These are phyloP conservation scores for Nasonia vitripennis DNA, from an alignment of 1,140 invertebrate genomes.

Conservation along the genomic window DNA sequence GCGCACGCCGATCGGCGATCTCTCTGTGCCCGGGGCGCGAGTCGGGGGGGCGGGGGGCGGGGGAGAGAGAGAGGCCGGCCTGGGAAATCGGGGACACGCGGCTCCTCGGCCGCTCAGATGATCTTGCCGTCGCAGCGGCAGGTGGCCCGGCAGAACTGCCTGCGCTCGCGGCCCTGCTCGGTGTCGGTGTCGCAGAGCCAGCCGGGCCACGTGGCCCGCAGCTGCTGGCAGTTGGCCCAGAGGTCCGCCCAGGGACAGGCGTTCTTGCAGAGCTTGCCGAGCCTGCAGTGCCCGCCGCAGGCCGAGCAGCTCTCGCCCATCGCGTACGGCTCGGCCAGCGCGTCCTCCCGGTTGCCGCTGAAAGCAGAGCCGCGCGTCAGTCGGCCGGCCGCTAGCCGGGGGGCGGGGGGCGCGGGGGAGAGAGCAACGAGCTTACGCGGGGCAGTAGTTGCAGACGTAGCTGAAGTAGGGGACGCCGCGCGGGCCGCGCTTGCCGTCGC, in stretches of 20 bases:
- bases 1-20: too few species aligned
- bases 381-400: too few species aligned
- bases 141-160: constrained; percentile 81
- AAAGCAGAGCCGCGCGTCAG: constrained; percentile 57
- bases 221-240: constrained; percentile 84
- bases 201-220: constrained; percentile 76
- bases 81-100: too few species aligned
- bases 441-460: constrained; percentile 93
- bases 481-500: constrained; percentile 74
- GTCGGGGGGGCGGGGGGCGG: too few species aligned
- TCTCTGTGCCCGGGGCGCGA: too few species aligned
- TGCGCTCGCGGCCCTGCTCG: constrained; percentile 75
- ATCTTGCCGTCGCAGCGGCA: constrained; percentile 79
- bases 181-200: constrained; percentile 81
- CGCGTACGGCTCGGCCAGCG: constrained; percentile 81
- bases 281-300: constrained; percentile 80
- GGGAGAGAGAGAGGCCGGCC: too few species aligned
- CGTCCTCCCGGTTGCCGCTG: constrained; percentile 82
- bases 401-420: too few species aligned
- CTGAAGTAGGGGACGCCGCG: constrained; percentile 82
- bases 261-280: constrained; percentile 84
- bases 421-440: constrained; percentile 79
- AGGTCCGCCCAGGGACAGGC: constrained; percentile 81
- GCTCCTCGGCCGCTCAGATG: constrained; percentile 30
- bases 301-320: constrained; percentile 79